phyloP scores from a whole-genome alignment of 64 coral and sea anemone species.

The Stylophora pistillata region DNA sequence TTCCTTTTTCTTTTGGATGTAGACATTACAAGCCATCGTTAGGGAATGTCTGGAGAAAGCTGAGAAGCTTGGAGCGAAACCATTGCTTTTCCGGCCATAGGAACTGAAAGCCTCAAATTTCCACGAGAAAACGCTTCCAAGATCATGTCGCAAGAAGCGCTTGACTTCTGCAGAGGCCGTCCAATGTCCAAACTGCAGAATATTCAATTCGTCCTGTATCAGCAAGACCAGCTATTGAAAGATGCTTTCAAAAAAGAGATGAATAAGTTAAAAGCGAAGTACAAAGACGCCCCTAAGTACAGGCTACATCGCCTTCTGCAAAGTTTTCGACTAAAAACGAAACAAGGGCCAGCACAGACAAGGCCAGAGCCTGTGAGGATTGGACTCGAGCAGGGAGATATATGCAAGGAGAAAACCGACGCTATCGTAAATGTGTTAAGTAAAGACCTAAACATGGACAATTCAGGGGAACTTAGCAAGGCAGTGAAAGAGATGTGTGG shows the following conservation, averaged over 20 bases:
- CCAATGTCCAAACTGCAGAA: background rate
- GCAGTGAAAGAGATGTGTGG: background rate
- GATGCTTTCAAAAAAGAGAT: constrained; percentile 14
- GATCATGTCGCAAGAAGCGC: constrained; percentile 27
- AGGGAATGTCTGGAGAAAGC: no score
- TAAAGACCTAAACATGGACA: background rate
- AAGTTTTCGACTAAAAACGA: background rate
- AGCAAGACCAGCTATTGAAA: background rate
- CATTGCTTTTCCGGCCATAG: constrained; percentile 37
- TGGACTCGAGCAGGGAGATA: background rate
- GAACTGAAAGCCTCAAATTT: constrained; percentile 19
- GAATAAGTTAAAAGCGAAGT: no score
- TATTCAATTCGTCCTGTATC: constrained; percentile 28
- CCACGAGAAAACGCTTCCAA: background rate
- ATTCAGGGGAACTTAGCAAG: background rate
- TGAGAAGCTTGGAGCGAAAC: background rate
- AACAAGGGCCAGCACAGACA: no score
- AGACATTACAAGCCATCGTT: no score
- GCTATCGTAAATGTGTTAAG: background rate
- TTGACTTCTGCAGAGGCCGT: background rate
- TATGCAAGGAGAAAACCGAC: background rate
- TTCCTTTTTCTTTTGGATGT: no score
- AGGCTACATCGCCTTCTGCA: background rate
- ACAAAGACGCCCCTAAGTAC: background rate
- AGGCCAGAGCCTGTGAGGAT: background rate